Evolutionary conservation across 2,113 vertebrate species (phyloP), one percentile per base, ranked within the genome.

Genomic region (Bungarus multicinctus): DNA sequence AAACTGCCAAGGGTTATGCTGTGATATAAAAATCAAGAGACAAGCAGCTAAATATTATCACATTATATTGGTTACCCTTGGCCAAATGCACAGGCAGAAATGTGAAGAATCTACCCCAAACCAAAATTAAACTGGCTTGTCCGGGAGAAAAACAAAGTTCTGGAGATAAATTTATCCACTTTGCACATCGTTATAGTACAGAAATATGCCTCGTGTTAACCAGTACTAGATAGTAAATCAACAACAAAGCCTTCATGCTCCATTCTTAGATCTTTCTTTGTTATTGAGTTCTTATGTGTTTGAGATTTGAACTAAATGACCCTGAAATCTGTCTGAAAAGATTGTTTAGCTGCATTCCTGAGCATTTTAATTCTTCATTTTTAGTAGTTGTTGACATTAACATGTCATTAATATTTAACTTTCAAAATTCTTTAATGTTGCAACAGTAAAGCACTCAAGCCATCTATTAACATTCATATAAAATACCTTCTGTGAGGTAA

Each of bases 1-100:
- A 96, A 96, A 96, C 95, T 96, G 95, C 94, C 94, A 96, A 85
- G 93, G 94, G 95, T 94, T 95, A 96, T 4, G 90, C 94, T 95
- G 94, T 4, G 90, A 91, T 88, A 69, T 9, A 60, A 92, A 10
- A 87, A 96, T 90, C 91, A 94, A 94, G 64, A 89, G 57, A 39
- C 93, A 14, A 14, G 92, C 64, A 95, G 6, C 92, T 95, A 95
- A 90, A 96, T 91, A 93, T 92, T 54, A 81, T 4, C 1, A n/a
- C 55, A 50, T 2, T 27, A 3, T 14, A 30, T 53, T 74, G 47
- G n/a, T 12, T 89, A 34, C 60, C 20, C 25, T 39, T 89, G 16
- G 18, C 74, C 25, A 39, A 53, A 23, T 34, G 69, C 16, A 16
- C n/a, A 81, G 39, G 69, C 69, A 81, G 69, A 81, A 39, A 81